These are phyloP conservation scores for Eledona agricola DNA, from an alignment of 2,888 invertebrate species.

Conservation along the genomic window DNA sequence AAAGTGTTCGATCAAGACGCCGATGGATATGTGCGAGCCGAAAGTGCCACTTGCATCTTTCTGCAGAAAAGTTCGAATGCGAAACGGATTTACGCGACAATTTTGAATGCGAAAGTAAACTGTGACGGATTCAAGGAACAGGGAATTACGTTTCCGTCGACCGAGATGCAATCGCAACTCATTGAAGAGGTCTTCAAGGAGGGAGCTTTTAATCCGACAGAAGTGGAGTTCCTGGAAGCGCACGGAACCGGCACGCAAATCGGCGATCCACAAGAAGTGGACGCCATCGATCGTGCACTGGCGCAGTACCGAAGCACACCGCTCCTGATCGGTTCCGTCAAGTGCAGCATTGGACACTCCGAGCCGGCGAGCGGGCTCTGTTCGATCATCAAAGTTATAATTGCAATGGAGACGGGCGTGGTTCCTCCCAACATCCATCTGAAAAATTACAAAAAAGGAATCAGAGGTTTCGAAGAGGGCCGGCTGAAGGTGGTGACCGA, in stretches of 20 bases:
- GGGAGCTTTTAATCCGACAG: slow-evolving; percentile 74
- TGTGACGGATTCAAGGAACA: slow-evolving; percentile 59
- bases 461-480: slow-evolving; percentile 23
- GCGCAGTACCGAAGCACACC: slow-evolving; percentile 73
- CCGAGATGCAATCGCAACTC: slow-evolving; percentile 68
- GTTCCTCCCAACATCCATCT: slow-evolving; percentile 69
- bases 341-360: slow-evolving; percentile 93
- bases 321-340: slow-evolving; percentile 88
- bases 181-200: slow-evolving; percentile 73
- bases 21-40: slow-evolving; percentile 81
- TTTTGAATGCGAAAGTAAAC: slow-evolving; percentile 53
- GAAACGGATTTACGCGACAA: slow-evolving; percentile 62
- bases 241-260: slow-evolving; percentile 85
- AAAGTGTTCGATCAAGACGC: slow-evolving; percentile 87
- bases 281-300: slow-evolving; percentile 82
- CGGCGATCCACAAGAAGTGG: slow-evolving; percentile 92
- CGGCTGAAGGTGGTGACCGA: slow-evolving; percentile 62
- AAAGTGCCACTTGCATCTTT: slow-evolving; percentile 74
- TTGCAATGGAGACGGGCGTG: slow-evolving; percentile 61
- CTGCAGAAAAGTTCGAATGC: slow-evolving; percentile 70
- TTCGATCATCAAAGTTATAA: slow-evolving; percentile 69
- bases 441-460: slow-evolving; percentile 59
- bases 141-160: slow-evolving; percentile 60
- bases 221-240: slow-evolving; percentile 84
- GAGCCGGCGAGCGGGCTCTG: slow-evolving; percentile 88